A percentile compares a stretch with the other conserved stretches of the same genome.
Conservation (phyloP, 2,797 vertebrate species). For the Sebastes dallii region DNA sequence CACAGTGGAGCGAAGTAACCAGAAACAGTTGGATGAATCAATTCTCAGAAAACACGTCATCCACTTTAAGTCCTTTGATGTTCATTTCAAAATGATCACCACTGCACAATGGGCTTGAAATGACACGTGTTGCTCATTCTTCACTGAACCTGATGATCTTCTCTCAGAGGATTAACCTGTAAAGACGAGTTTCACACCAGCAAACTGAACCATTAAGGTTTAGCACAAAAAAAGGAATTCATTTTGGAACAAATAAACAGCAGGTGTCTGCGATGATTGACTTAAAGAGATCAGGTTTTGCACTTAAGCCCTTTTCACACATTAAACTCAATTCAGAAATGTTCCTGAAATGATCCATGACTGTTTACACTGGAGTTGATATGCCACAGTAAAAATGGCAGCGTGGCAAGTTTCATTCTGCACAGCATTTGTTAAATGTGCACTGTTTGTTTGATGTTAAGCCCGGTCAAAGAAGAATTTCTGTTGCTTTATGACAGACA, state of each 20-base stretch:
- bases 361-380: background rate
- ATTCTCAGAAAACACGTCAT: background rate
- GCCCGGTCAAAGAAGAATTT: too few species aligned
- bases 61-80: background rate
- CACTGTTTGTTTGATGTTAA: too few species aligned
- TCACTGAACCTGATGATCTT: background rate
- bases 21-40: background rate
- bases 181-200: background rate
- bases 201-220: background rate
- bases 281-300: background rate
- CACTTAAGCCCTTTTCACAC: constrained; percentile 23
- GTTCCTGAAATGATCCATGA: background rate
- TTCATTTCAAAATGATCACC: background rate
- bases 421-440: background rate
- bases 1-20: background rate
- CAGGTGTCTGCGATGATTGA: background rate
- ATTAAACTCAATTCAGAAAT: background rate
- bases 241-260: constrained; percentile 13
- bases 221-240: background rate
- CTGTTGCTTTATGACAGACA: too few species aligned
- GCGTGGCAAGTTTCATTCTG: background rate
- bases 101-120: background rate
- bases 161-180: constrained; percentile 16
- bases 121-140: background rate
- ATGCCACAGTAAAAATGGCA: background rate